phyloP scores from a whole-genome alignment of 2,888 invertebrate species.

The Cryptocheilus praepositus region DNA sequence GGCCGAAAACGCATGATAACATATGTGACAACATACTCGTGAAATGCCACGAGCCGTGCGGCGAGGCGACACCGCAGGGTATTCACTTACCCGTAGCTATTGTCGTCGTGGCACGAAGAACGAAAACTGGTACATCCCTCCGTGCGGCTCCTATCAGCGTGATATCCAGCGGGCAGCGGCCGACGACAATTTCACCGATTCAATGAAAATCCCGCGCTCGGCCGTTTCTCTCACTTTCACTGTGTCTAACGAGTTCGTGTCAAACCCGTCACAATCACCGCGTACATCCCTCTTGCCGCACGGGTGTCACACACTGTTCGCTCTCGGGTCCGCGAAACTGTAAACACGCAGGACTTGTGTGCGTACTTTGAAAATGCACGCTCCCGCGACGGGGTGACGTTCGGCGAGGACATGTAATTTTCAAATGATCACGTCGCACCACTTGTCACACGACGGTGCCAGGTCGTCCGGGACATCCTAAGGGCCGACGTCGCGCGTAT shows the following conservation, averaged over 20 bases:
- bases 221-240: not conserved
- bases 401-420: too few species aligned
- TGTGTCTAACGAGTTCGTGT: not conserved
- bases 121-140: not conserved
- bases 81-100: not conserved
- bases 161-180: not conserved
- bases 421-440: too few species aligned
- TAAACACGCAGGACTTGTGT: too few species aligned
- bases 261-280: not conserved
- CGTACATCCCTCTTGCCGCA: not conserved
- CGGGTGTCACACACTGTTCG: not conserved
- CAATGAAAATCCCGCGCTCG: not conserved
- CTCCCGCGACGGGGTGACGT: too few species aligned
- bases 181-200: not conserved
- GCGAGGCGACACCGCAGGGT: too few species aligned
- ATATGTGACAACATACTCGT: too few species aligned
- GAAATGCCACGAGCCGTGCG: too few species aligned
- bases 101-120: constrained; percentile 9
- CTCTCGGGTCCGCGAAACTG: not conserved
- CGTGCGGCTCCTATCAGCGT: not conserved
- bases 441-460: constrained; percentile 16
- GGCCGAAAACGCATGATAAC: too few species aligned
- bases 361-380: too few species aligned
- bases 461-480: constrained; percentile 37
- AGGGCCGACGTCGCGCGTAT: constrained; percentile 17